Evolutionary conservation across 2,113 vertebrate species (phyloP).

Genomic region (Malaclemys terrapin): DNA sequence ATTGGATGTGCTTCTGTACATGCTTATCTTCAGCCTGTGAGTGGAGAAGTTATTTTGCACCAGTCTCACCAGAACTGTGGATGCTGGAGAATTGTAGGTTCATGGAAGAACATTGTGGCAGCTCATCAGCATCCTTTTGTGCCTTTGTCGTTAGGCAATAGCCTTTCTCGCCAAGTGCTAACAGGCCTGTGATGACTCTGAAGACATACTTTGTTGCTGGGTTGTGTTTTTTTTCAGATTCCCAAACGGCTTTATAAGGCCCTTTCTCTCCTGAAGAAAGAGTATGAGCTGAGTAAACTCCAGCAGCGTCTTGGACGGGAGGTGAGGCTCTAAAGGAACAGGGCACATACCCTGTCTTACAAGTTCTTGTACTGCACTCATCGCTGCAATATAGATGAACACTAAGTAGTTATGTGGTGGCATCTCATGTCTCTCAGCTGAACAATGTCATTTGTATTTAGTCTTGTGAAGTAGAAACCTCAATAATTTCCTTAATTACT

Average conservation of each 20-base stretch:
- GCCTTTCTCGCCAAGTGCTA: neutral
- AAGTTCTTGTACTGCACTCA: fast-evolving
- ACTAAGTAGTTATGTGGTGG: neutral
- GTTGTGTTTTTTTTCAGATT: conserved; percentile 81
- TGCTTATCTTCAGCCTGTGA: neutral
- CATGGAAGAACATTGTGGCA: neutral
- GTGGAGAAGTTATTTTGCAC: neutral
- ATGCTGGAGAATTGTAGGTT: neutral
- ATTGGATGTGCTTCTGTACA: neutral
- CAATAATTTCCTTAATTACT: neutral
- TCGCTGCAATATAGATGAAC: neutral
- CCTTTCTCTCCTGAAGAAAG: conserved; percentile 96
- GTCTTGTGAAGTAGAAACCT: neutral
- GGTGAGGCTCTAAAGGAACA: conserved; percentile 75
- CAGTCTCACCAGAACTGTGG: neutral
- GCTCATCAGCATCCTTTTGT: neutral
- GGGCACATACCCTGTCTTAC: fast-evolving
- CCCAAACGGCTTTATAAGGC: conserved; percentile 97
- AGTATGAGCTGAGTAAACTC: conserved; percentile 97
- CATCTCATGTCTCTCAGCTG: neutral
- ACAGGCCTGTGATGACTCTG: neutral
- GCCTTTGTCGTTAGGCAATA: neutral
- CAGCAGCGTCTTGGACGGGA: conserved; percentile 96
- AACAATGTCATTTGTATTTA: neutral
- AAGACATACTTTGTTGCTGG: neutral